Base-by-base conservation (phyloP, 2,888 invertebrate genomes). In the Melanostoma scalare region DNA sequence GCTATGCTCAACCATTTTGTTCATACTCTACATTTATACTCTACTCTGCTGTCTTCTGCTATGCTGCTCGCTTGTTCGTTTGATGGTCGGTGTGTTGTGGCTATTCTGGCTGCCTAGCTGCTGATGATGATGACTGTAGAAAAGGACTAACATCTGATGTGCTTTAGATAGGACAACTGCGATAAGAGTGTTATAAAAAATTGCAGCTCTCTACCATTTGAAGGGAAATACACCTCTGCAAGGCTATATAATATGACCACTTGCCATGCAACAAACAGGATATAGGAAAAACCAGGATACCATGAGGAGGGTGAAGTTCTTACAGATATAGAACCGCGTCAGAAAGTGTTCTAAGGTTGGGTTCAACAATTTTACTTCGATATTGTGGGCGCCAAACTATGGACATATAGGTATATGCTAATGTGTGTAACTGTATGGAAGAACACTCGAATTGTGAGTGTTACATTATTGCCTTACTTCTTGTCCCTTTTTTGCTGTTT, bases 151-250 rank as follows among this genome's bases (percentile, higher is more conserved):
- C 74, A 67, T 8, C 42, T 42, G 48, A 63, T 20, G 38, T 63
- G 53, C 35, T 9, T 30, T 36, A 53, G 74, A 79, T 71, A 75
- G 79, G 56, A 67, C 33, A 71, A 65, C n/a, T 56, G 48, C 78
- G 82, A 82, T 82, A 84, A 79, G 71, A 71, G 71, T 79, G 74
- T 79, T 71, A 84, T 79, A 84, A 78, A 84, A 84, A 84, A 78
- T 65, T 79, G 78, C 78, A 84, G 48, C 68, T 33, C 33, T 33
- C 8, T 40, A 35, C 53, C 36, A 9, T 8, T 73, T 63, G n/a
- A 36, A 31, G 60, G 30, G 10, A 40, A 56, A 40, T 40, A 4
- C 9, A 4, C 40, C 60, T 36, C 6, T 50, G 35, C 55, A 46
- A 20, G 20, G 30, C 30, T 6, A 20, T 30, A n/a, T 6, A 9